Percentiles rank a stretch among this genome's conserved stretches.
Conservation (phyloP, 2,888 invertebrate species). For the Nomada flava region DNA sequence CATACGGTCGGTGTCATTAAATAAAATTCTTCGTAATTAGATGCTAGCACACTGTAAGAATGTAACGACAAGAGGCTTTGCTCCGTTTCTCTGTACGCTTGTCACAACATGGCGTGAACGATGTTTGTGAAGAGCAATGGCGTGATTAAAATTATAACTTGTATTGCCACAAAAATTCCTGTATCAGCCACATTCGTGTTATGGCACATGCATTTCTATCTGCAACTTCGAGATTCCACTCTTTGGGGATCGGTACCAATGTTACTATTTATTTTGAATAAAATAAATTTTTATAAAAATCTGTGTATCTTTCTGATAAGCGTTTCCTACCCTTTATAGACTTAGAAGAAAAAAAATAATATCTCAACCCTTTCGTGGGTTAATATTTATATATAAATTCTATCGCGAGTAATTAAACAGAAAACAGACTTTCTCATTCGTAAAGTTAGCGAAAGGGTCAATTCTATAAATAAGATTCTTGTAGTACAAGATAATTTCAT, state of each 20-base stretch:
- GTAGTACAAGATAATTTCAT: background rate
- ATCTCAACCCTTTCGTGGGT: too few species aligned
- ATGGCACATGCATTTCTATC: slow-evolving; percentile 41
- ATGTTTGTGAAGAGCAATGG: slow-evolving; percentile 3
- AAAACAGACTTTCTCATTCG: too few species aligned
- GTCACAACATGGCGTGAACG: slow-evolving; percentile 10
- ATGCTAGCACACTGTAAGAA: slow-evolving; percentile 62
- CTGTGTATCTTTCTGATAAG: too few species aligned
- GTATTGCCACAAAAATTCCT: slow-evolving; percentile 7
- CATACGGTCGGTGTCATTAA: slow-evolving; percentile 62
- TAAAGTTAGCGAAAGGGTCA: too few species aligned
- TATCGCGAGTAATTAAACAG: too few species aligned
- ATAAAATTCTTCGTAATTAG: slow-evolving; percentile 60
- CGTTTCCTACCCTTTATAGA: too few species aligned
- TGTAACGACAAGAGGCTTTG: slow-evolving; percentile 35
- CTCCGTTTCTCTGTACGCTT: slow-evolving; percentile 33
- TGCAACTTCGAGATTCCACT: background rate
- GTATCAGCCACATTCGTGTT: slow-evolving; percentile 34
- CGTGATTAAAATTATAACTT: slow-evolving; percentile 25
- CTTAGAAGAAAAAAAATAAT: too few species aligned
- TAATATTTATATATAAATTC: too few species aligned
- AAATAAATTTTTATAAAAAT: background rate
- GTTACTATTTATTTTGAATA: background rate
- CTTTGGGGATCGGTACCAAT: background rate
- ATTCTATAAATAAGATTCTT: too few species aligned